phyloP scores from a whole-genome alignment of 2,797 vertebrate genomes.

The Peromyscus nudipes region DNA sequence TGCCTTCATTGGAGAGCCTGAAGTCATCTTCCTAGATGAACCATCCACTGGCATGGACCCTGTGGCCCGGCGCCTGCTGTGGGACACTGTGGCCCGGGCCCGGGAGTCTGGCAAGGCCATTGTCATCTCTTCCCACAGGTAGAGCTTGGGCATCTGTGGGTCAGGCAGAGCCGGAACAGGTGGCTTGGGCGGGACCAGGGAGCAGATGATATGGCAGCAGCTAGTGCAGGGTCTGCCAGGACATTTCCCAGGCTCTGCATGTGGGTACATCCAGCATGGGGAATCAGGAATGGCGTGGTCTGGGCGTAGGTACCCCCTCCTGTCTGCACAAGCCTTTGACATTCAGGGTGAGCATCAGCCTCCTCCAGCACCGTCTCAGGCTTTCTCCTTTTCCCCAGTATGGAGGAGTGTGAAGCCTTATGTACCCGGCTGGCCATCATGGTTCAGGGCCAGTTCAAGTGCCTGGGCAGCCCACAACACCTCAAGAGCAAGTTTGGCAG shows the following conservation, averaged over 20 bases:
- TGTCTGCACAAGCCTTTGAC: constrained; percentile 70
- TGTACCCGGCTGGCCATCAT: constrained; percentile 97
- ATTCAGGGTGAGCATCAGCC: background rate
- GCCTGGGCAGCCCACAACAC: constrained; percentile 98
- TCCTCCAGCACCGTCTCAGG: background rate
- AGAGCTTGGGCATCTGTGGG: background rate
- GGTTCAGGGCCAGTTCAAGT: constrained; percentile 98
- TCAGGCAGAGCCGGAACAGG: background rate
- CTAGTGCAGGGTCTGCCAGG: background rate
- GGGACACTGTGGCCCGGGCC: constrained; percentile 95
- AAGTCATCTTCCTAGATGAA: constrained; percentile 97
- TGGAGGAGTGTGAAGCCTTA: constrained; percentile 98
- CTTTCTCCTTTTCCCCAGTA: constrained; percentile 87
- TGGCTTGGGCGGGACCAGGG: background rate
- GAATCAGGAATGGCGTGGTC: background rate
- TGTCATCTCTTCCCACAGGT: constrained; percentile 99
- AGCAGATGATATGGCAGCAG: background rate
- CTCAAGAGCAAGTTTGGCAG: constrained; percentile 99
- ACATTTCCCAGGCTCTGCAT: background rate
- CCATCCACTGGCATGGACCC: constrained; percentile 99
- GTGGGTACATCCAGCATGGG: fast-evolving
- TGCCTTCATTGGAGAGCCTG: constrained; percentile 96
- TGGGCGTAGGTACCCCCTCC: background rate
- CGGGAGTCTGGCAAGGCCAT: constrained; percentile 97
- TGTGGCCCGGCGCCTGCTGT: constrained; percentile 95